Evolutionary conservation across 2,888 invertebrate genomes (phyloP).

Genomic region (Oxytorus armatus): DNA sequence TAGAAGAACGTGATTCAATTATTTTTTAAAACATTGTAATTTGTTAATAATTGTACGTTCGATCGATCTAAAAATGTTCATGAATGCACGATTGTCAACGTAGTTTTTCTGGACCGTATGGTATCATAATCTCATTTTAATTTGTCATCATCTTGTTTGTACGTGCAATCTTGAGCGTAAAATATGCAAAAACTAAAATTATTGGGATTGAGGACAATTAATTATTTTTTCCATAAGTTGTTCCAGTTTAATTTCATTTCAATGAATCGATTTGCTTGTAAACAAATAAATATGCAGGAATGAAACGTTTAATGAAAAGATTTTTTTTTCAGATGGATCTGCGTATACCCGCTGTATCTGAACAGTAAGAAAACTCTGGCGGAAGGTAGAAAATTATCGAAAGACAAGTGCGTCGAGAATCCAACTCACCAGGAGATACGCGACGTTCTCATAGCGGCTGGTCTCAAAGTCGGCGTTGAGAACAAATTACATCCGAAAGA

Average conservation of each 20-base stretch:
- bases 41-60: conserved; percentile 26
- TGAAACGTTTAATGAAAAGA: too few species aligned
- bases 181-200: neutral
- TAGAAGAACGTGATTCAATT: neutral
- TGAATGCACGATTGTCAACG: neutral
- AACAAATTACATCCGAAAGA: conserved; percentile 97
- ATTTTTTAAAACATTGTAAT: conserved; percentile 29
- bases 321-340: conserved; percentile 99
- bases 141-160: conserved; percentile 14
- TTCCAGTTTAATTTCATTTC: too few species aligned
- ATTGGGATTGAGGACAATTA: neutral
- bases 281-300: too few species aligned
- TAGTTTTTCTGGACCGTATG: conserved; percentile 39
- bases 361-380: conserved; percentile 96
- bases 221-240: too few species aligned
- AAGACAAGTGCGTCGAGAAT: conserved; percentile 95
- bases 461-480: conserved; percentile 94
- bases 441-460: conserved; percentile 94
- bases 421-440: conserved; percentile 98
- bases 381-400: conserved; percentile 94
- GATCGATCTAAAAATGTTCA: neutral
- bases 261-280: too few species aligned
- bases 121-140: conserved; percentile 71
- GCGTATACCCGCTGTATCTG: conserved; percentile 98
- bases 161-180: neutral